Conservation (phyloP, 2,888 invertebrate species). For the Brachyopa scutellaris region DNA sequence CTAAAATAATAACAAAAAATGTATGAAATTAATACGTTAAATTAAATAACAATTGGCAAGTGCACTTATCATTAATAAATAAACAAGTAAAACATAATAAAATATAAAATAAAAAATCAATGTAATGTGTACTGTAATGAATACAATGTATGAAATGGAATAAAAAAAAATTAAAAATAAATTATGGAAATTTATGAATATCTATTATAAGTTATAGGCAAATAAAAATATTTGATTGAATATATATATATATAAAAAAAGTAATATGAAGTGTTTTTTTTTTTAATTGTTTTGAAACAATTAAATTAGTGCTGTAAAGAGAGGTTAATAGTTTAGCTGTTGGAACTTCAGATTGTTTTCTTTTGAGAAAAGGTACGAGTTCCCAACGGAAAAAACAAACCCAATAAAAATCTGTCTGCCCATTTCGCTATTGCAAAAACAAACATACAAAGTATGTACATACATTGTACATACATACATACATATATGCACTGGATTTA, state of each 20-base stretch:
- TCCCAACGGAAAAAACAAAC: too few relatives aligned
- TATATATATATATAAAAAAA: constrained; percentile 54
- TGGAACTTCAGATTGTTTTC: too few relatives aligned
- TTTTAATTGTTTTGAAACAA: neutral
- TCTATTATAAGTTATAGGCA: constrained; percentile 66
- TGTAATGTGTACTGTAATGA: constrained; percentile 50
- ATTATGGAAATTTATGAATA: constrained; percentile 51
- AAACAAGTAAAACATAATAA: constrained; percentile 30
- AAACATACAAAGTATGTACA: too few relatives aligned
- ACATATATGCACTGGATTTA: too few relatives aligned
- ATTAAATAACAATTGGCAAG: constrained; percentile 80
- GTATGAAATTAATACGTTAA: constrained; percentile 56
- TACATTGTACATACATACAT: too few relatives aligned
- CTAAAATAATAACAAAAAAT: constrained; percentile 39
- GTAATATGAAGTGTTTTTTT: constrained; percentile 18
- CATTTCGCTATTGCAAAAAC: too few relatives aligned
- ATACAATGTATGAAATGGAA: constrained; percentile 48
- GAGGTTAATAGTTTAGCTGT: too few relatives aligned
- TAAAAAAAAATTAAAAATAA: constrained; percentile 37
- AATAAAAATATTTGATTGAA: constrained; percentile 71
- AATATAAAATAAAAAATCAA: constrained; percentile 50
- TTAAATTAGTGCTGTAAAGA: too few relatives aligned
- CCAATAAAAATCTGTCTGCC: too few relatives aligned
- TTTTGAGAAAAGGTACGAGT: too few relatives aligned
- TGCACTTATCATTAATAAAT: constrained; percentile 80